These are phyloP conservation scores for Mactromeris polynyma DNA, from an alignment of 2,888 invertebrate genomes.

Conservation along the genomic window DNA sequence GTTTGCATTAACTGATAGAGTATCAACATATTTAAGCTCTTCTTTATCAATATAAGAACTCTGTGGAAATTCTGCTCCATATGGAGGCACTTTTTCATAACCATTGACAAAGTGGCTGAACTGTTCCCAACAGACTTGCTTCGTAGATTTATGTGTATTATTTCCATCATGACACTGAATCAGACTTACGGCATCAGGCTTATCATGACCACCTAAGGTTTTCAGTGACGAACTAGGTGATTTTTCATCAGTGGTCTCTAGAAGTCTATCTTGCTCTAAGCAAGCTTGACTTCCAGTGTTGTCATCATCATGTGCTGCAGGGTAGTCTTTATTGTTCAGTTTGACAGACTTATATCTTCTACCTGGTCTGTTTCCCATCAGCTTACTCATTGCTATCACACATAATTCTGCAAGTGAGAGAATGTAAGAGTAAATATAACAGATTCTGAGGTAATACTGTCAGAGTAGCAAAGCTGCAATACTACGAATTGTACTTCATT, in stretches of 20 bases:
- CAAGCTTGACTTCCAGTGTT: not conserved
- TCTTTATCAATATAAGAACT: not conserved
- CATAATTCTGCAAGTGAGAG: not conserved
- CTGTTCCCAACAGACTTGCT: not conserved
- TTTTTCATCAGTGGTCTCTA: not conserved
- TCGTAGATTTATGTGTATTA: not conserved
- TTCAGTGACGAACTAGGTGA: not conserved
- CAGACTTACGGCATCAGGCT: not conserved
- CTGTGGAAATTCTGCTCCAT: not conserved
- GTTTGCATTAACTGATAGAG: not conserved
- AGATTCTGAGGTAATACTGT: not conserved
- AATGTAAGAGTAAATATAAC: not conserved
- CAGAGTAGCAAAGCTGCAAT: too few relatives aligned
- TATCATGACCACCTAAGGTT: not conserved
- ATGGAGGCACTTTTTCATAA: not conserved
- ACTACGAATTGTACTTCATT: not conserved
- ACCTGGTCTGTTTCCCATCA: conserved; percentile 9
- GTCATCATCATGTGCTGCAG: not conserved
- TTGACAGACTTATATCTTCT: not conserved
- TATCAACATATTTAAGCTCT: not conserved
- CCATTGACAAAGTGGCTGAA: not conserved
- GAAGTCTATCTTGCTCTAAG: not conserved
- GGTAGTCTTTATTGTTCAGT: not conserved
- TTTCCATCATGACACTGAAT: not conserved
- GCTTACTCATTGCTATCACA: not conserved